Conservation (phyloP, 2,797 vertebrate species). For the Sciurus carolinensis region DNA sequence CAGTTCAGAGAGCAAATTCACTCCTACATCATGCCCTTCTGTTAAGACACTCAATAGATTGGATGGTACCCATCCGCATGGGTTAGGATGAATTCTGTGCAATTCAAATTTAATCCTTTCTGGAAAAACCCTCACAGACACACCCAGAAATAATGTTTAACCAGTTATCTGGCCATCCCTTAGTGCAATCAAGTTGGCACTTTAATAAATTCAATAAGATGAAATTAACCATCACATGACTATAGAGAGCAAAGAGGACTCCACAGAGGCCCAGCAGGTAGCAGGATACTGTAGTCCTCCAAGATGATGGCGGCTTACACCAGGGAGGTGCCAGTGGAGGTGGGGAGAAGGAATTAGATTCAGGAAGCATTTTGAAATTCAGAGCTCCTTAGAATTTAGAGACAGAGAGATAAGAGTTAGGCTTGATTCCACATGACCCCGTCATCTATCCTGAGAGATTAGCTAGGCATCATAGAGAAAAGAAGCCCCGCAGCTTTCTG, state of each 20-base stretch:
- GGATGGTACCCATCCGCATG: no score
- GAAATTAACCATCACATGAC: neutral
- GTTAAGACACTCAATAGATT: neutral
- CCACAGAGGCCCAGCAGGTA: no score
- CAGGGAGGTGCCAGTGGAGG: rapidly evolving
- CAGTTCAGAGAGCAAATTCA: neutral
- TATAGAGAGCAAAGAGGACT: neutral
- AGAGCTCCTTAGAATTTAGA: neutral
- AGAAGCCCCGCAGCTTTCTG: neutral
- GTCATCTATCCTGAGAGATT: neutral
- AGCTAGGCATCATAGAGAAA: neutral
- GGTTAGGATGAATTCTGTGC: no score
- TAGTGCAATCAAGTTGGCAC: neutral
- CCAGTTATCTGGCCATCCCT: neutral
- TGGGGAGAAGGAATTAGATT: neutral
- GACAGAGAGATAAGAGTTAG: neutral
- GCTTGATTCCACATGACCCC: neutral
- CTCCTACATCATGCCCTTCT: neutral
- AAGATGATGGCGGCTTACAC: no score
- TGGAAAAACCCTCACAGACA: neutral
- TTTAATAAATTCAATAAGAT: neutral
- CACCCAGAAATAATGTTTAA: neutral
- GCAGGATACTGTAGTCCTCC: rapidly evolving
- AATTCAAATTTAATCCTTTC: neutral
- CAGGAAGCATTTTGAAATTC: neutral